These are phyloP conservation scores for Spilosoma lubricipeda DNA, from an alignment of 2,888 invertebrate genomes.

Conservation along the genomic window DNA sequence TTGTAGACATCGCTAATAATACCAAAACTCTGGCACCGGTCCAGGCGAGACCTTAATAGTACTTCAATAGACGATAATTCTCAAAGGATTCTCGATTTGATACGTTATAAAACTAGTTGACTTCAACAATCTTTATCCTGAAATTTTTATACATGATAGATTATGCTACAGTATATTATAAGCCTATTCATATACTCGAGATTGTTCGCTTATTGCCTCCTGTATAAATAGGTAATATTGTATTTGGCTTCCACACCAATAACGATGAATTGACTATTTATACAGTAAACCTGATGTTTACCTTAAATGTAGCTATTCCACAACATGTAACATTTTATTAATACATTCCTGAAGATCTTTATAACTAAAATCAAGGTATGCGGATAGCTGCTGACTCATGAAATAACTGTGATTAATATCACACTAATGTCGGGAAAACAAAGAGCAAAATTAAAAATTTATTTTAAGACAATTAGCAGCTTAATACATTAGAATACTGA, in stretches of 20 bases:
- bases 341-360: neutral
- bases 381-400: neutral
- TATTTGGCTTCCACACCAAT: neutral
- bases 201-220: neutral
- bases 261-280: neutral
- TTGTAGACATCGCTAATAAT: constrained; percentile 83
- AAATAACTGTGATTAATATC: neutral
- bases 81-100: constrained; percentile 72
- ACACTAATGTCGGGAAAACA: neutral
- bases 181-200: neutral
- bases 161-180: neutral
- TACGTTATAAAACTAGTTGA: constrained; percentile 14
- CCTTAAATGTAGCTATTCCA: neutral
- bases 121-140: neutral
- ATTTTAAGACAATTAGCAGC: neutral
- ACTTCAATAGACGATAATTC: constrained; percentile 83
- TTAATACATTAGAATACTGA: neutral
- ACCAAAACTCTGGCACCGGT: constrained; percentile 79
- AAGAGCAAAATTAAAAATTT: neutral
- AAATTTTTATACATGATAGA: neutral
- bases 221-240: constrained; percentile 3
- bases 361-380: neutral
- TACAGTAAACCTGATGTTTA: neutral
- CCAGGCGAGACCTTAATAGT: constrained; percentile 84
- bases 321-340: neutral